Evolutionary conservation across 1,140 invertebrate species (phyloP).

Genomic region (Ooceraea biroi): DNA sequence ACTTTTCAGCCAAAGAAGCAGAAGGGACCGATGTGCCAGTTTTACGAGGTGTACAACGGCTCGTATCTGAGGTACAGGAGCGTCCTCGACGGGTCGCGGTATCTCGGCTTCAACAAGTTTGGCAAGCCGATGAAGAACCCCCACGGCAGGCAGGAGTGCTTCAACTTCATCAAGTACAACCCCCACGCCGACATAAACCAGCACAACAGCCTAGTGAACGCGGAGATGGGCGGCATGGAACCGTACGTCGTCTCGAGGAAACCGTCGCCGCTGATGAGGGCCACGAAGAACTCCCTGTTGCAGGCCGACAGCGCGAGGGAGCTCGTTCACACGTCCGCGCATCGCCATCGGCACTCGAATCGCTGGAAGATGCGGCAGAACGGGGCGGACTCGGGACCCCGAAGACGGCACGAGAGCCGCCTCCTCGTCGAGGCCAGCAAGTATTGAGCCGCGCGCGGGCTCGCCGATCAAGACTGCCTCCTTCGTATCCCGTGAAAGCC

Average conservation of each 20-base stretch:
- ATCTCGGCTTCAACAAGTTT: conserved; percentile 86
- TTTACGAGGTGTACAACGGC: conserved; percentile 86
- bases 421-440: conserved; percentile 80
- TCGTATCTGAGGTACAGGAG: conserved; percentile 86
- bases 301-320: conserved; percentile 71
- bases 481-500: conserved; percentile 73
- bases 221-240: conserved; percentile 79
- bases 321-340: conserved; percentile 76
- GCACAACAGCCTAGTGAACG: conserved; percentile 85
- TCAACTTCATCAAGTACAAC: conserved; percentile 87
- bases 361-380: conserved; percentile 80
- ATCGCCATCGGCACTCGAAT: conserved; percentile 83
- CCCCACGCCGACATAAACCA: conserved; percentile 85
- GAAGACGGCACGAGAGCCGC: conserved; percentile 80
- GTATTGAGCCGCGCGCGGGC: conserved; percentile 81
- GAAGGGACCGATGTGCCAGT: conserved; percentile 85
- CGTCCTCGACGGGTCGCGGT: conserved; percentile 82
- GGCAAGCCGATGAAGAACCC: conserved; percentile 85
- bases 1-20: conserved; percentile 82
- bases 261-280: conserved; percentile 66
- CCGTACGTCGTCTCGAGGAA: conserved; percentile 74
- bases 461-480: conserved; percentile 85
- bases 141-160: conserved; percentile 84
- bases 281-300: conserved; percentile 77
- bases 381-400: conserved; percentile 68